Evolutionary conservation across 1,140 invertebrate species (phyloP).

Genomic region (Drosophila grimshawi): DNA sequence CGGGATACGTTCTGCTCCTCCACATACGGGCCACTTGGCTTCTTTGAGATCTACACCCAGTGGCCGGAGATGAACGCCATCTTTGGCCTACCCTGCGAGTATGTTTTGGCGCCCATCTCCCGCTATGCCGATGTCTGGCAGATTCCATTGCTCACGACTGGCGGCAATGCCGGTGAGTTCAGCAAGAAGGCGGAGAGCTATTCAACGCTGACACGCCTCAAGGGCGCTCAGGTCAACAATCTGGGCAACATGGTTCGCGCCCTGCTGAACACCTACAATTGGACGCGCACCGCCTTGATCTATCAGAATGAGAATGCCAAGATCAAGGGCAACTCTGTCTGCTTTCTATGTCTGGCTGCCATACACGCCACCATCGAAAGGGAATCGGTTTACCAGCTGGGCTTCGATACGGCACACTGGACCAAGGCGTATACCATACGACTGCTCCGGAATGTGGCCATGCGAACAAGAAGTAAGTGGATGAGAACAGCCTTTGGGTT

Average conservation of each 20-base stretch:
- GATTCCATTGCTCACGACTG: slow-evolving; percentile 94
- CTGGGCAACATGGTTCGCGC: slow-evolving; percentile 89
- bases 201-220: slow-evolving; percentile 93
- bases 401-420: slow-evolving; percentile 86
- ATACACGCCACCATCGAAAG: slow-evolving; percentile 86
- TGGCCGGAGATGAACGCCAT: slow-evolving; percentile 89
- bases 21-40: slow-evolving; percentile 90
- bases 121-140: slow-evolving; percentile 94
- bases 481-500: not conserved
- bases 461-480: slow-evolving; percentile 92
- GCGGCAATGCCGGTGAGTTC: slow-evolving; percentile 92
- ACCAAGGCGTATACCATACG: slow-evolving; percentile 86
- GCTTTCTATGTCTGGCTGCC: slow-evolving; percentile 89
- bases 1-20: slow-evolving; percentile 93
- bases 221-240: slow-evolving; percentile 90
- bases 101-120: slow-evolving; percentile 95
- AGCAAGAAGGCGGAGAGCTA: slow-evolving; percentile 85
- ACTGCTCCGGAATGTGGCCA: slow-evolving; percentile 88
- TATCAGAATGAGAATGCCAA: slow-evolving; percentile 88
- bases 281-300: slow-evolving; percentile 88
- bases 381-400: slow-evolving; percentile 85
- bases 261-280: slow-evolving; percentile 88
- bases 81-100: slow-evolving; percentile 95
- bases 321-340: slow-evolving; percentile 88
- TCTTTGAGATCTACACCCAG: slow-evolving; percentile 89